Evolutionary conservation across 2,888 invertebrate species (phyloP).

Genomic region (Volucella bombylans): DNA sequence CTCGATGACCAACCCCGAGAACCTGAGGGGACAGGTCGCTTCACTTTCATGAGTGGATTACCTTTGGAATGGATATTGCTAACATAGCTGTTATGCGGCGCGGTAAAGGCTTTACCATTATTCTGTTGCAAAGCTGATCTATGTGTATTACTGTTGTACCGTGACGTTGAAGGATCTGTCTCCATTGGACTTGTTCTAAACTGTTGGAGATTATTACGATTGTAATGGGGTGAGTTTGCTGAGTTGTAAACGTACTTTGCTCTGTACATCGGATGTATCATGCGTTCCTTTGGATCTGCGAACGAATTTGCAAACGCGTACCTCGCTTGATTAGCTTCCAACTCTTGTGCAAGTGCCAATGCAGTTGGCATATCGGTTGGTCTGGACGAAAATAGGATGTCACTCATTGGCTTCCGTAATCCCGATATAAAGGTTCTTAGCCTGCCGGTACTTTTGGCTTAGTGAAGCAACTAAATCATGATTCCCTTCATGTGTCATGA

Average conservation of each 20-base stretch:
- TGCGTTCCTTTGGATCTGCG: too few relatives aligned
- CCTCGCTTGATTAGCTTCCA: slow-evolving; percentile 23
- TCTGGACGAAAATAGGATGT: slow-evolving; percentile 43
- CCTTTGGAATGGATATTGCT: not conserved
- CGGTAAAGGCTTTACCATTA: not conserved
- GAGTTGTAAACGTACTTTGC: not conserved
- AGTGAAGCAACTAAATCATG: slow-evolving; percentile 35
- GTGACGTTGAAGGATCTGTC: not conserved
- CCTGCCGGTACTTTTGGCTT: slow-evolving; percentile 61
- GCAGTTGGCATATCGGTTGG: slow-evolving; percentile 38
- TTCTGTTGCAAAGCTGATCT: not conserved
- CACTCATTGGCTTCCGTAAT: slow-evolving; percentile 28
- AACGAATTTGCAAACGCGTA: not conserved
- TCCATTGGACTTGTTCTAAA: slow-evolving; percentile 4
- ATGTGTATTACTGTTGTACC: not conserved
- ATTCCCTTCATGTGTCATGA: slow-evolving; percentile 12
- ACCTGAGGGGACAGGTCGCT: too few relatives aligned
- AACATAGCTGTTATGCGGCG: not conserved
- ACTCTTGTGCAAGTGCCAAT: slow-evolving; percentile 38
- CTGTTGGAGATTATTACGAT: not conserved
- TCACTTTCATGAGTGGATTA: too few relatives aligned
- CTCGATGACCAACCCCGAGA: too few relatives aligned
- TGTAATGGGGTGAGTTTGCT: not conserved
- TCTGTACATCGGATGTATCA: not conserved
- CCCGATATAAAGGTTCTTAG: slow-evolving; percentile 38